Evolutionary conservation across 2,113 vertebrate species (phyloP), one percentile per base, ranked within the genome.

Genomic region (Cyprinodon variegatus): DNA sequence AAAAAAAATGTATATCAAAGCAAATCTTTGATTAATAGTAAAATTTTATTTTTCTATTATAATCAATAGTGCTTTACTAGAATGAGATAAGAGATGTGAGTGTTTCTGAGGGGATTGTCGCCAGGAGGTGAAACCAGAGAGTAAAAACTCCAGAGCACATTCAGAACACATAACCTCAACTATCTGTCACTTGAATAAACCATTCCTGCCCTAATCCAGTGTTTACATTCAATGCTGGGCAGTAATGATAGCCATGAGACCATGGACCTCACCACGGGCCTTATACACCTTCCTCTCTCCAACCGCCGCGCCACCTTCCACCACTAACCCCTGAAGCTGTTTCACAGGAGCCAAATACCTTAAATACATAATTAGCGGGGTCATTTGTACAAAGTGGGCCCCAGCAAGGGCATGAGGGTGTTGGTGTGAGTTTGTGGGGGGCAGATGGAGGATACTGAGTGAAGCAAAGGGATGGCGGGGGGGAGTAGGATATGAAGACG

Each of bases 341-440:
- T 93, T 94, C 89, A 91, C 92, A 89, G 87, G 82, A 93, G 90
- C 90, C 90, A 92, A 94, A 94, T 88, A 92, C 93, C 90, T 90
- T 93, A 94, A 93, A 93, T 90, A 91, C 90, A 91, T 93, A 92
- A 94, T 94, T 92, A 93, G 92, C 70, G 36, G 87, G 90, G 92
- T 93, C 90, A 91, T 93, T 93, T 92, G 85, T 88, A 83, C 83
- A 74, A 81, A 37, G 66, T 77, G 89, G 87, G 82, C 83, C 86
- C 83, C 76, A 7, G 67, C 43, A 38, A 91, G 88, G 83, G 57
- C 83, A 77, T 74, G 86, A 89, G 86, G 41, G 38, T 79, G 83
- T 83, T 70, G 67, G 62, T 83, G 83, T 86, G 78, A 86, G 87
- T 68, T 78, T 87, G 85, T 29, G 65, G 81, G 88, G 74, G 80